Conservation (phyloP, 2,888 invertebrate species). For the Hypolimnas misippus region DNA sequence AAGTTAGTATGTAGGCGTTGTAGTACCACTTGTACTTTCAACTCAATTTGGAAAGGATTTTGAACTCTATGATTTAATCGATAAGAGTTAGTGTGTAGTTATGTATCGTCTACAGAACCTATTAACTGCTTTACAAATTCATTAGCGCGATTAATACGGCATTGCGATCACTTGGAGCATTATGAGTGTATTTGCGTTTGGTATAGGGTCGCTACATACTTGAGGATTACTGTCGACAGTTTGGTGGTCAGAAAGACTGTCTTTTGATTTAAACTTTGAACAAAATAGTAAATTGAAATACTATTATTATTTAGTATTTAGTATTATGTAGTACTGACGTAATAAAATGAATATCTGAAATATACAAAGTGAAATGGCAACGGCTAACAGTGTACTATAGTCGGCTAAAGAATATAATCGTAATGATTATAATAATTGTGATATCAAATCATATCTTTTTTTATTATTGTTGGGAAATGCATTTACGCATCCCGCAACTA, state of each 20-base stretch:
- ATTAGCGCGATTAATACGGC: constrained; percentile 48
- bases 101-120: constrained; percentile 18
- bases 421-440: too few species aligned
- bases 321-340: too few species aligned
- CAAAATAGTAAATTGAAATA: background rate
- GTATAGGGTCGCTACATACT: constrained; percentile 27
- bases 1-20: background rate
- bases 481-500: too few species aligned
- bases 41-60: constrained; percentile 2
- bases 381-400: too few species aligned
- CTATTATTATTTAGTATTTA: background rate
- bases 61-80: constrained; percentile 8
- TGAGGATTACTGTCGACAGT: background rate
- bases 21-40: constrained; percentile 15
- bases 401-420: too few species aligned
- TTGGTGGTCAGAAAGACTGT: background rate
- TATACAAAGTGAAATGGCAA: too few species aligned
- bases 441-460: too few species aligned
- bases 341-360: too few species aligned
- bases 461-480: too few species aligned
- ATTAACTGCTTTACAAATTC: constrained; percentile 48
- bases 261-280: background rate
- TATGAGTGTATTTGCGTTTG: constrained; percentile 44
- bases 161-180: constrained; percentile 45
- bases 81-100: constrained; percentile 8